These are phyloP conservation scores for Cheilosia vernalis DNA, from an alignment of 2,888 invertebrate species.

Conservation along the genomic window DNA sequence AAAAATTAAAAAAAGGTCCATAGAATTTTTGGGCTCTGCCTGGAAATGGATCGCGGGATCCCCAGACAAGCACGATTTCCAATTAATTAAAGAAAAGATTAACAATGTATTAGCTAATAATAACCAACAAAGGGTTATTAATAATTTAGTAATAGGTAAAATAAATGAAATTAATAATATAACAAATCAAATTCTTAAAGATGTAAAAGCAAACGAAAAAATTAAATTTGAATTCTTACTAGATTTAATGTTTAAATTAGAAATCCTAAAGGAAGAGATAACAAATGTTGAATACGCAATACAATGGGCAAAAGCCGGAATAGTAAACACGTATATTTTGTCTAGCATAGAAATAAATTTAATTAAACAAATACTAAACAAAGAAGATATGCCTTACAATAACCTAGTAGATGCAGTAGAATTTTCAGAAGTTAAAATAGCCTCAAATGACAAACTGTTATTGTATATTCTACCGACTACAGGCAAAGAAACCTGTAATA, in stretches of 20 bases:
- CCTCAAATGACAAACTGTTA: slow-evolving; percentile 49
- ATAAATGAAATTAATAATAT: slow-evolving; percentile 33
- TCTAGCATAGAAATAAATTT: slow-evolving; percentile 62
- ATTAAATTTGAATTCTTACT: slow-evolving; percentile 1
- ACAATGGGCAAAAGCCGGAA: slow-evolving; percentile 65
- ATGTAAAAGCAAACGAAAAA: slow-evolving; percentile 22
- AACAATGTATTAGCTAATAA: slow-evolving; percentile 45
- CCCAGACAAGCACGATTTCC: slow-evolving; percentile 15
- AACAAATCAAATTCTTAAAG: slow-evolving; percentile 30
- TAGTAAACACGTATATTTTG: slow-evolving; percentile 69
- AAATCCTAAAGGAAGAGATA: slow-evolving; percentile 65
- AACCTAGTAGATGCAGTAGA: slow-evolving; percentile 63
- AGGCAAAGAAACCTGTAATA: no score
- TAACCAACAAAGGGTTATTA: slow-evolving; percentile 46
- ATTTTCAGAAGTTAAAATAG: slow-evolving; percentile 62
- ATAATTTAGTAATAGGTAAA: slow-evolving; percentile 26
- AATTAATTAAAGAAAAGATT: slow-evolving; percentile 28
- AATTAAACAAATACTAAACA: slow-evolving; percentile 47
- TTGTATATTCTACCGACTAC: slow-evolving; percentile 32
- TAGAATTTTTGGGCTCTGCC: slow-evolving; percentile 26
- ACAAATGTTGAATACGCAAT: slow-evolving; percentile 62
- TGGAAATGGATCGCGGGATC: slow-evolving; percentile 49
- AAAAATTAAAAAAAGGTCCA: slow-evolving; percentile 13
- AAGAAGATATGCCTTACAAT: slow-evolving; percentile 59
- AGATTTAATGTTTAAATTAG: slow-evolving; percentile 49